Percentiles rank a stretch among this genome's conserved stretches.
phyloP scores from a whole-genome alignment of 2,797 vertebrate genomes.

The Melanotaenia nigrans region DNA sequence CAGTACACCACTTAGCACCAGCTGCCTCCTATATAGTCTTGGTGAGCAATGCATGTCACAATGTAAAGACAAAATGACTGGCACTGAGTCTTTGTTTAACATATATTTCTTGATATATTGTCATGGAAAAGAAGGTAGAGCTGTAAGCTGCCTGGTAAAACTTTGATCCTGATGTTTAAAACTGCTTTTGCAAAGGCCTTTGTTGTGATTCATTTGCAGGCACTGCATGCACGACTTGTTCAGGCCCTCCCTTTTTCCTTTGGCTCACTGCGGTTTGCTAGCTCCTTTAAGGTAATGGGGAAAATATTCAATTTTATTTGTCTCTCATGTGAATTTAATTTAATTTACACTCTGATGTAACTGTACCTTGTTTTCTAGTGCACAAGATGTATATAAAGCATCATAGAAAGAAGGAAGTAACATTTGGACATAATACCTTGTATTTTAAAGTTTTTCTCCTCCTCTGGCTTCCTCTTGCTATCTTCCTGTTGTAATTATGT shows the following conservation, averaged over 20 bases:
- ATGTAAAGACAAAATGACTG: slow-evolving; percentile 8
- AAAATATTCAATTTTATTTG: neutral
- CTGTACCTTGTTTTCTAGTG: slow-evolving; percentile 2
- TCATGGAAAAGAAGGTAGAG: neutral
- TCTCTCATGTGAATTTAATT: slow-evolving; percentile 1
- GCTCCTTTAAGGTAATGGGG: slow-evolving; percentile 84
- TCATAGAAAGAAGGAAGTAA: slow-evolving; percentile 4
- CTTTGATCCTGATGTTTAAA: neutral
- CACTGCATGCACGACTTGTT: slow-evolving; percentile 70
- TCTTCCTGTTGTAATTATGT: slow-evolving; percentile 44
- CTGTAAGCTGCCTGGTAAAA: neutral
- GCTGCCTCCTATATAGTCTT: neutral
- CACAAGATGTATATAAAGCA: neutral
- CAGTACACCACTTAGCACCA: slow-evolving; percentile 6
- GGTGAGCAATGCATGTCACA: neutral
- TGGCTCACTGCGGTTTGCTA: slow-evolving; percentile 71
- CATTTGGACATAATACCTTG: neutral
- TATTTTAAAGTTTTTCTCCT: slow-evolving; percentile 21
- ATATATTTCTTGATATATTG: neutral
- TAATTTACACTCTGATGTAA: neutral
- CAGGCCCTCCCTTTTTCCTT: slow-evolving; percentile 63
- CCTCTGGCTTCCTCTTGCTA: slow-evolving; percentile 23
- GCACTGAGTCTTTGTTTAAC: slow-evolving; percentile 4
- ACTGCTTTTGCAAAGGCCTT: neutral
- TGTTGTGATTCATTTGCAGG: slow-evolving; percentile 59